Conservation (phyloP, 1,140 invertebrate species). For the Drosophila novamexicana region DNA sequence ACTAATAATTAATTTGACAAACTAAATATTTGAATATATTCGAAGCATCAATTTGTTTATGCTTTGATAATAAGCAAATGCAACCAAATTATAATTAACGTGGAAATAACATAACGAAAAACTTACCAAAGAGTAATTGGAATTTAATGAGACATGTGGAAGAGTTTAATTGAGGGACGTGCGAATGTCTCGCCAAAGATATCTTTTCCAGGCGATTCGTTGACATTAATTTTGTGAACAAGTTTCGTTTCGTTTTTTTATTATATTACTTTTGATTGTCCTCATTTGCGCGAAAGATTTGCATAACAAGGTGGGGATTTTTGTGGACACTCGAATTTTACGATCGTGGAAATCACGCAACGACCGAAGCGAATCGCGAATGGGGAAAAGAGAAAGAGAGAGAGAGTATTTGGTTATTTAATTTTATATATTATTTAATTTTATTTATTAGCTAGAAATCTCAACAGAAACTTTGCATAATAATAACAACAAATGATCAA, state of each 20-base stretch:
- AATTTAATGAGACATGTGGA: neutral
- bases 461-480: constrained; percentile 80
- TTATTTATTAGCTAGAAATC: constrained; percentile 75
- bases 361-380: constrained; percentile 14
- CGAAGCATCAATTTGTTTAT: too few species aligned
- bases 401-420: constrained; percentile 53
- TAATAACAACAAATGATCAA: constrained; percentile 80
- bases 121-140: neutral
- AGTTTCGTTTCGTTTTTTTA: constrained; percentile 22
- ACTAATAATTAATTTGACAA: too few species aligned
- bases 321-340: constrained; percentile 28
- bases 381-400: constrained; percentile 20
- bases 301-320: constrained; percentile 26
- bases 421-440: constrained; percentile 47
- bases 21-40: too few species aligned
- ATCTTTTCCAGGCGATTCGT: neutral
- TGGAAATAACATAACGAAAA: too few species aligned
- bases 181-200: neutral
- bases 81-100: too few species aligned
- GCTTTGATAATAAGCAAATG: too few species aligned
- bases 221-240: constrained; percentile 19
- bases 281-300: constrained; percentile 15
- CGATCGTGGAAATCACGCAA: constrained; percentile 19
- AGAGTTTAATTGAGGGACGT: neutral
- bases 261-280: constrained; percentile 16